Evolutionary conservation across 2,888 invertebrate species (phyloP).

Genomic region (Leptinotarsa peninsularis): DNA sequence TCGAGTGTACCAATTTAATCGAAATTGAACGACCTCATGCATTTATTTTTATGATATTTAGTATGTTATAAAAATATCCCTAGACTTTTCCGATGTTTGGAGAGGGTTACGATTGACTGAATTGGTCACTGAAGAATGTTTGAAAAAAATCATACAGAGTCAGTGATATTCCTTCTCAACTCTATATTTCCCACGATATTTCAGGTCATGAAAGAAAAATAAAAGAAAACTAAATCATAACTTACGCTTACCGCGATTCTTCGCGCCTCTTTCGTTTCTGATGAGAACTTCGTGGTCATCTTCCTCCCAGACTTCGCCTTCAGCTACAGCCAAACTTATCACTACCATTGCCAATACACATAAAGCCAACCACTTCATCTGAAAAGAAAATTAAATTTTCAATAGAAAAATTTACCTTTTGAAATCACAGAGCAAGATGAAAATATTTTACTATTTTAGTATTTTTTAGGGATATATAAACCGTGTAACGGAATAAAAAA

Average conservation of each 20-base stretch:
- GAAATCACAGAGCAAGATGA: neutral
- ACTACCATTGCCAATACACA: conserved; percentile 68
- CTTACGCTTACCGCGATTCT: conserved; percentile 73
- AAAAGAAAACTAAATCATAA: conserved; percentile 29
- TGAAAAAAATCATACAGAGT: too few species aligned
- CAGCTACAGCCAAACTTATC: conserved; percentile 69
- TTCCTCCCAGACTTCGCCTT: conserved; percentile 84
- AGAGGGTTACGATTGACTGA: too few species aligned
- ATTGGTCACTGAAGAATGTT: too few species aligned
- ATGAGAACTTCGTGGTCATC: conserved; percentile 84
- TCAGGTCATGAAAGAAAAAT: neutral
- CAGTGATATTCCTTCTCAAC: too few species aligned
- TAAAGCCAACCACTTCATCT: conserved; percentile 68
- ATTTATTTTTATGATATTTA: too few species aligned
- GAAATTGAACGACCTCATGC: too few species aligned
- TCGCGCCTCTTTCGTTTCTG: conserved; percentile 83
- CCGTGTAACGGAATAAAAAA: too few species aligned
- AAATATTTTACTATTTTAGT: neutral
- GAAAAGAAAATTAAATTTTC: conserved; percentile 46
- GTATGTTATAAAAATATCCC: too few species aligned
- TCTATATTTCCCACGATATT: neutral
- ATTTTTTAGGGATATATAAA: too few species aligned
- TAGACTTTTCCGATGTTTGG: too few species aligned
- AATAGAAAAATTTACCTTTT: neutral
- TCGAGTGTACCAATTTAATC: too few species aligned